phyloP scores from a whole-genome alignment of 2,797 vertebrate genomes.

The Acipenser transmontanus region DNA sequence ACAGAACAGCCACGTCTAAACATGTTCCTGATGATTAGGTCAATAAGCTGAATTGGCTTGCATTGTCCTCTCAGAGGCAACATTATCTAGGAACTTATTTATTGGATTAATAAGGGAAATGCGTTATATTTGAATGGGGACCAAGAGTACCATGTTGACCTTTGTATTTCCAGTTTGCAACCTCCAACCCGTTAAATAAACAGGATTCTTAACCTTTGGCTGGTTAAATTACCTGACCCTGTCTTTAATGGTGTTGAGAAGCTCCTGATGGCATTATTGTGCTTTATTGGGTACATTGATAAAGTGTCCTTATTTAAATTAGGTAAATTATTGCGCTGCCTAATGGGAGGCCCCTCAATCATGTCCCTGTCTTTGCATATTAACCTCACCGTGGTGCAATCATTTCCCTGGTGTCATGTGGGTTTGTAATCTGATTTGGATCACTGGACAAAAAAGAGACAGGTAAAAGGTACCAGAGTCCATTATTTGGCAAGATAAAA shows the following conservation, averaged over 20 bases:
- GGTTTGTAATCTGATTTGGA: not conserved
- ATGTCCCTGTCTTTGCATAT: not conserved
- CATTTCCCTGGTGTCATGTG: slow-evolving; percentile 1
- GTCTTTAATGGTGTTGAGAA: not conserved
- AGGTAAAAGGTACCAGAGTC: not conserved
- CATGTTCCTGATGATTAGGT: too few species aligned
- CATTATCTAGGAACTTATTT: too few species aligned
- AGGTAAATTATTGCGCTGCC: slow-evolving; percentile 4
- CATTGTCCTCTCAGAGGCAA: too few species aligned
- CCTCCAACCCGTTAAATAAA: slow-evolving; percentile 3
- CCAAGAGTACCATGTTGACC: not conserved
- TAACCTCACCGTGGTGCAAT: not conserved
- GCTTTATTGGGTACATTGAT: slow-evolving; percentile 1
- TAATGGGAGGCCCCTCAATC: not conserved
- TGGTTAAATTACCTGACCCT: not conserved
- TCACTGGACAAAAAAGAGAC: not conserved
- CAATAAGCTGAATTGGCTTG: too few species aligned
- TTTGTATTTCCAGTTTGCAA: not conserved
- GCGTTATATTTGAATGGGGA: not conserved
- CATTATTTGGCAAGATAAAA: too few species aligned
- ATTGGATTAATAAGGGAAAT: not conserved
- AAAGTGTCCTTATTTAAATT: not conserved
- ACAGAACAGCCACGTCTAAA: too few species aligned
- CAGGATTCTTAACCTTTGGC: not conserved
- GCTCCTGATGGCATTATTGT: not conserved